Conservation (phyloP, 2,797 vertebrate species). For the Cyclopterus lumpus region DNA sequence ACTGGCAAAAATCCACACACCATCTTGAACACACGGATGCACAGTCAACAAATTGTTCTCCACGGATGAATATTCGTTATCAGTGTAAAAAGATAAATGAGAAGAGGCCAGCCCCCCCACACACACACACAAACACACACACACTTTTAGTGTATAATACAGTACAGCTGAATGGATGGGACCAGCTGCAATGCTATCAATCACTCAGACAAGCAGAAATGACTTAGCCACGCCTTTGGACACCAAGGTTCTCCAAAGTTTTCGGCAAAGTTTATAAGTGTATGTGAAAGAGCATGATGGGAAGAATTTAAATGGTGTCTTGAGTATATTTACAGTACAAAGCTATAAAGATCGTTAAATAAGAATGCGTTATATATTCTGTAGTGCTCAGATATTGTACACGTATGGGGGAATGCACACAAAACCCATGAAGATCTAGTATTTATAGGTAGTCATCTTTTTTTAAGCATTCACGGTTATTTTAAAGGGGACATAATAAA, state of each 20-base stretch:
- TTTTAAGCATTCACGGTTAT: too few species aligned
- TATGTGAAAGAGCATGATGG: neutral
- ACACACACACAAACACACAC: too few species aligned
- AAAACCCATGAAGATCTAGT: too few species aligned
- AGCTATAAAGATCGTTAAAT: neutral
- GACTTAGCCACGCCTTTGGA: conserved; percentile 8
- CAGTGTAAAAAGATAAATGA: neutral
- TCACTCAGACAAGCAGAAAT: conserved; percentile 38
- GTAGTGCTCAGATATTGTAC: neutral
- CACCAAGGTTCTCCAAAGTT: neutral
- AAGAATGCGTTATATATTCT: neutral
- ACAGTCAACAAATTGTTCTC: conserved; percentile 2
- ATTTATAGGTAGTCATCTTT: too few species aligned
- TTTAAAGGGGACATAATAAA: neutral
- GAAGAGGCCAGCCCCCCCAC: conserved; percentile 3
- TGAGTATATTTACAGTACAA: conserved; percentile 1
- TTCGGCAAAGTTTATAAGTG: conserved; percentile 1
- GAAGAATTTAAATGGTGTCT: neutral
- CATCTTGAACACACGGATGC: conserved; percentile 13
- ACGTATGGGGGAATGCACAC: neutral
- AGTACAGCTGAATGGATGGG: conserved; percentile 32
- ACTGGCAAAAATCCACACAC: neutral
- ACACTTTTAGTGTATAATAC: conserved; percentile 6
- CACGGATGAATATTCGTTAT: conserved; percentile 2
- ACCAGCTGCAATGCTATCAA: conserved; percentile 35